Base-by-base conservation (phyloP, 2,797 vertebrate genomes). In the Ambastaia sidthimunki region DNA sequence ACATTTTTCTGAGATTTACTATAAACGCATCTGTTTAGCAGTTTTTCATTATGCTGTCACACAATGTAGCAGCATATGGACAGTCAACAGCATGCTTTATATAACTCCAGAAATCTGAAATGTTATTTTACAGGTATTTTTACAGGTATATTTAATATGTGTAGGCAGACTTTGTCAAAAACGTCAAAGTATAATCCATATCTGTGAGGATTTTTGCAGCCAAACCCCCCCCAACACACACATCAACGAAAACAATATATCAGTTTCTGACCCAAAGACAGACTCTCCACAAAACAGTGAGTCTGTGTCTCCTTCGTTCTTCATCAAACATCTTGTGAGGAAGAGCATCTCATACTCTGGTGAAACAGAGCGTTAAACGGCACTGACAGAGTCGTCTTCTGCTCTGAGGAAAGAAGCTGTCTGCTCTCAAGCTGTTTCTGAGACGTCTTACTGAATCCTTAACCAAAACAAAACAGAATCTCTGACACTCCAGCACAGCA, bases 321-420 rank as follows among this genome's bases (percentile, higher is more conserved):
- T 65, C 52, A 63, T 68, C 44, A 67, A 25, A 54, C 57, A 76
- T 66, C 28, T 18, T 62, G 74, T 72, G 81, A 55, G 69, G 74
- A 85, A 54, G 62, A 79, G 71, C 57, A 67, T 71, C 66, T 73
- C 60, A 28, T 72, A 79, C 11, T 6, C 86, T 83, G 83, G 41
- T 44, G 41, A 44, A 44, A 44, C 41, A 44, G 41, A 44, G 41
- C 41, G 41, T 44, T 44, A 44, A 44, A 44, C 9, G 41, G 3
- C 34, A 37, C 34, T 37, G 34, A 37, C 78, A 74, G 78, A 71
- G 34, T 31, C 68, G 19, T 62, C 80, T 78, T 76, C 80, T 82
- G 63, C 74, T n/a, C 31, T 79, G 84, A 57, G 48, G 70, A 15
- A n/a, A 67, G 78, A 71, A 70, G 47, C 76, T 88, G 85, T 88